phyloP scores from a whole-genome alignment of 2,797 vertebrate species.

The Gallinago stenura region DNA sequence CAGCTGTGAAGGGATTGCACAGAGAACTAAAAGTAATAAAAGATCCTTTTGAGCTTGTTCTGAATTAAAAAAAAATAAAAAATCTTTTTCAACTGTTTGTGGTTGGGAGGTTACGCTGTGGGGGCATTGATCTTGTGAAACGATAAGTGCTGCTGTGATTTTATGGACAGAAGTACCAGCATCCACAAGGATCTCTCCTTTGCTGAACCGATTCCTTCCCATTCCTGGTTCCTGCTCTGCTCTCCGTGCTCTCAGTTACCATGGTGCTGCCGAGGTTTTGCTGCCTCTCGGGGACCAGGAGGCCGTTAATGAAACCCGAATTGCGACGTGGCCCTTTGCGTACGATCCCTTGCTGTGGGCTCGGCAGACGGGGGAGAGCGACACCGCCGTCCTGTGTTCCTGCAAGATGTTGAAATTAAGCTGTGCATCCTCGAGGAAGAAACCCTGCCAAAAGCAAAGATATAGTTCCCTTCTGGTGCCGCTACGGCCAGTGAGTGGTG shows the following conservation, averaged over 20 bases:
- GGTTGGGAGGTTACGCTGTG: not conserved
- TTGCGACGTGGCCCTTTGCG: not conserved
- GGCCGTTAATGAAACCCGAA: not conserved
- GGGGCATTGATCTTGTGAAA: not conserved
- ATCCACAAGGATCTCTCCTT: not conserved
- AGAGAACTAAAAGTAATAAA: not conserved
- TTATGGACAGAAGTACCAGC: too few species aligned
- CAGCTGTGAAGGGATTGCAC: not conserved
- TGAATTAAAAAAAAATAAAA: not conserved
- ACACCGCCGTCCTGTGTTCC: not conserved
- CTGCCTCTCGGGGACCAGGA: not conserved
- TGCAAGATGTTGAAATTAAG: not conserved
- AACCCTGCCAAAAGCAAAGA: not conserved
- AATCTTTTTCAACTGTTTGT: not conserved
- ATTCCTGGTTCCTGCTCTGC: not conserved
- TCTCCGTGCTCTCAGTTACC: conserved; percentile 7
- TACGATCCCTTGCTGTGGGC: not conserved
- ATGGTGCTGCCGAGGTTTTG: not conserved
- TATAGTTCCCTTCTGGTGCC: not conserved
- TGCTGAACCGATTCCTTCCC: not conserved
- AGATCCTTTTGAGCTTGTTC: not conserved
- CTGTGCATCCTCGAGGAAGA: not conserved
- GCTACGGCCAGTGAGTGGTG: rapidly evolving
- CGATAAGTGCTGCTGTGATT: not conserved
- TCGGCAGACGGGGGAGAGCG: not conserved